These are phyloP conservation scores for Drosophila stalkeri DNA, from an alignment of 2,888 invertebrate species.

Conservation along the genomic window DNA sequence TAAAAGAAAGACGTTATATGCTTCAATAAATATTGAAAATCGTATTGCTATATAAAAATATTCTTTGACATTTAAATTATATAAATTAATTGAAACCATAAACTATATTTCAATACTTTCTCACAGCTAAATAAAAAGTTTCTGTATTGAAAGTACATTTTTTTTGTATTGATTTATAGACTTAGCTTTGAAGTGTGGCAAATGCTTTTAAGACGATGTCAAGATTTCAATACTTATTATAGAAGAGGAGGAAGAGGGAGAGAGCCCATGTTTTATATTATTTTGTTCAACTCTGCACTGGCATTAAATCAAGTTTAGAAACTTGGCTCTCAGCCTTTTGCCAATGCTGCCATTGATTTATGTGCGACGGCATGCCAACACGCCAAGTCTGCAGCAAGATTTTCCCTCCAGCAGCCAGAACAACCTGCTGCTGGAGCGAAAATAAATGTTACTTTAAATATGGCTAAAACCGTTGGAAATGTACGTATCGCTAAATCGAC, in stretches of 20 bases:
- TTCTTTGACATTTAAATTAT: too few species aligned
- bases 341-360: conserved; percentile 70
- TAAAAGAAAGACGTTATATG: too few species aligned
- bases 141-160: background rate
- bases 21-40: too few species aligned
- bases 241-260: conserved; percentile 2
- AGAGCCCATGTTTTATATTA: conserved; percentile 13
- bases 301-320: conserved; percentile 74
- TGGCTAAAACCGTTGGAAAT: conserved; percentile 43
- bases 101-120: background rate
- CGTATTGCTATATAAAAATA: background rate
- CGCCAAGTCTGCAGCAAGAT: conserved; percentile 33
- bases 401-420: background rate
- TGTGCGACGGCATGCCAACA: conserved; percentile 56
- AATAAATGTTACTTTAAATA: conserved; percentile 66
- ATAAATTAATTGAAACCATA: background rate
- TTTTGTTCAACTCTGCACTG: conserved; percentile 30
- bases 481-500: conserved; percentile 33
- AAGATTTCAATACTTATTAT: conserved; percentile 34
- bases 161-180: conserved; percentile 28
- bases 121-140: background rate
- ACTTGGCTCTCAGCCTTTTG: conserved; percentile 62
- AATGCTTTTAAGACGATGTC: conserved; percentile 49
- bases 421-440: conserved; percentile 31
- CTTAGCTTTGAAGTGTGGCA: conserved; percentile 19